Base-by-base conservation (phyloP, 2,797 vertebrate genomes). In the Gadopsis bispinosus region DNA sequence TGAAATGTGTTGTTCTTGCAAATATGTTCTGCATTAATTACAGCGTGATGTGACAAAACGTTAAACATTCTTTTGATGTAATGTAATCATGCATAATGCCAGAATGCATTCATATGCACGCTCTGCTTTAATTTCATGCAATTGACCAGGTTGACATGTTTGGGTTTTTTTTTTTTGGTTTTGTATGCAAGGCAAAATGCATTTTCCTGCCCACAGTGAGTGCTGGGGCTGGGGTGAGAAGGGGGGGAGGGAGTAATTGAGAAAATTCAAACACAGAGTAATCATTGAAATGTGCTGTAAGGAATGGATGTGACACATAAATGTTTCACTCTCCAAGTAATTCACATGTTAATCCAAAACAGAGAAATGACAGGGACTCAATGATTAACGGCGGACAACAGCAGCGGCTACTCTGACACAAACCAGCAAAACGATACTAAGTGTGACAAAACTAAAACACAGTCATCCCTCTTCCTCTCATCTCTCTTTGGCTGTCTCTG, bases 21-120 rank as follows among this genome's bases (percentile, higher is more conserved):
- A 93, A 92, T 90, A 87, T 75, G 75, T 90, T 87, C 86, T 88
- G 89, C 85, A 91, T 94, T 93, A 87, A 91, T 92, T 93, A 88
- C 77, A 86, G 77, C 77, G 71, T 72, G 75, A 93, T 93, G 87
- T 80, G 80, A 92, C 90, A 86, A 91, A 92, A 92, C 88, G 87
- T 92, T 93, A 89, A 90, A 87, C 86, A 88, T 84, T 88, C 87
- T 82, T 95, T 95, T 95, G 91, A 95, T 93, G 91, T 91, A 77
- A 89, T 72, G 58, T 87, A 92, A 94, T 94, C 73, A 85, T 48
- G 58, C 78, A 83, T 69, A 79, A 79, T 80, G 79, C 85, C 75
- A 85, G 84, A 83, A 88, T 75, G 71, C 65, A 90, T 87, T 91
- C 80, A 83, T 79, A 85, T 89, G 86, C 77, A 77, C 70, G 60